phyloP scores from a whole-genome alignment of 2,797 vertebrate genomes.

The Cyprinodon diabolis region DNA sequence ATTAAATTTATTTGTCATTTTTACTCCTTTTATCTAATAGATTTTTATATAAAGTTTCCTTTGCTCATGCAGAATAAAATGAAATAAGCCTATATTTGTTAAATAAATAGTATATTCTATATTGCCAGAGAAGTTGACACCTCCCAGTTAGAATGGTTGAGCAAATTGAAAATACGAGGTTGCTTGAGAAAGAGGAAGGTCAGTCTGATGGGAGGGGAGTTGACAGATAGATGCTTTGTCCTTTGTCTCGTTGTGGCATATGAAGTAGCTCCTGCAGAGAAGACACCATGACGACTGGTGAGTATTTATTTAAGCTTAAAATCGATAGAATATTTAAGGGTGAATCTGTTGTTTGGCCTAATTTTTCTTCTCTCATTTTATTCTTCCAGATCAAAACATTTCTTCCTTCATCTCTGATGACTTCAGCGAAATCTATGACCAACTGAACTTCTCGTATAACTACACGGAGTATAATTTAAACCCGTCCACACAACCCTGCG shows the following conservation, averaged over 20 bases:
- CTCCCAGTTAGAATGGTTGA: conserved; percentile 5
- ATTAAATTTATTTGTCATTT: background rate
- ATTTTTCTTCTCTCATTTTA: background rate
- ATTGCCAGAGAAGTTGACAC: background rate
- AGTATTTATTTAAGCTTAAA: conserved; percentile 30
- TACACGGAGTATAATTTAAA: conserved; percentile 20
- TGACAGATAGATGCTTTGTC: conserved; percentile 3
- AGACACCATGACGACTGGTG: conserved; percentile 60
- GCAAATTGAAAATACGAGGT: conserved; percentile 1
- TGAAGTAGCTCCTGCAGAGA: background rate
- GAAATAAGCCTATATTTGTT: background rate
- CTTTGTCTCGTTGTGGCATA: conserved; percentile 14
- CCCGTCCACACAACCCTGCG: conserved; percentile 59
- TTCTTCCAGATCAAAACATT: conserved; percentile 53
- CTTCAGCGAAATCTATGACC: conserved; percentile 35
- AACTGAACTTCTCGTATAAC: conserved; percentile 59
- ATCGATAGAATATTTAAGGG: too few species aligned
- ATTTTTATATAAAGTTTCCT: background rate
- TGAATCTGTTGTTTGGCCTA: background rate
- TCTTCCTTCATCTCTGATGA: conserved; percentile 26
- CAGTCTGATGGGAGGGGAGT: conserved; percentile 41
- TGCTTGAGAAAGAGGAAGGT: conserved; percentile 12
- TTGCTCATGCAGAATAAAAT: background rate
- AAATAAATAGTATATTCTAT: background rate
- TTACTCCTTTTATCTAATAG: background rate